These are phyloP conservation scores for Xenopus borealis DNA, from an alignment of 2,113 vertebrate species.

Conservation along the genomic window DNA sequence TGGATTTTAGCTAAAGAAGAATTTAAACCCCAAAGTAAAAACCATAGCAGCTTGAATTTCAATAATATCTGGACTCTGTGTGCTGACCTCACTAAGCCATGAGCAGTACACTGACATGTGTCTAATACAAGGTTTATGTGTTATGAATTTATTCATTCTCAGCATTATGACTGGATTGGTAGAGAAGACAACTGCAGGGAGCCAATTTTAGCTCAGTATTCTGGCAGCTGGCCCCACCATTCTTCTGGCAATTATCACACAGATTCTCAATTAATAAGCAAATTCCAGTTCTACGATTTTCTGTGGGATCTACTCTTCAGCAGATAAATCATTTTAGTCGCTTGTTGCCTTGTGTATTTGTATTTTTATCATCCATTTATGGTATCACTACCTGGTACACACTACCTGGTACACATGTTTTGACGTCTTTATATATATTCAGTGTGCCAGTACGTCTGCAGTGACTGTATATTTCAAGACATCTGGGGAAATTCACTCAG, in stretches of 20 bases:
- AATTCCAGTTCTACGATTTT: not conserved
- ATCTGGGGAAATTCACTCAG: too few relatives aligned
- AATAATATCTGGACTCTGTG: too few relatives aligned
- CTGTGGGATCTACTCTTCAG: not conserved
- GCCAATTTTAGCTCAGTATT: slow-evolving; percentile 30
- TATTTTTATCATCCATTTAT: too few relatives aligned
- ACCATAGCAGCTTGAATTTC: too few relatives aligned
- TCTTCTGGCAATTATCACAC: slow-evolving; percentile 14
- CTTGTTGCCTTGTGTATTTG: too few relatives aligned
- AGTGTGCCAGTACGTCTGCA: too few relatives aligned
- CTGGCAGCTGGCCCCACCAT: slow-evolving; percentile 19
- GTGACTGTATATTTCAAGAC: too few relatives aligned
- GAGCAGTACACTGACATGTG: slow-evolving; percentile 10
- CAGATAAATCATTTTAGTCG: not conserved
- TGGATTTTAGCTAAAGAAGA: too few relatives aligned
- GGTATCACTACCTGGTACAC: too few relatives aligned
- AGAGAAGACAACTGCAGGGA: slow-evolving; percentile 28
- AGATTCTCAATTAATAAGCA: slow-evolving; percentile 18
- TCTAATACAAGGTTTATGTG: slow-evolving; percentile 19
- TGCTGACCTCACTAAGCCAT: not conserved
- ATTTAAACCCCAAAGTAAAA: too few relatives aligned
- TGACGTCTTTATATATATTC: too few relatives aligned
- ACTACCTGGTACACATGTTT: too few relatives aligned
- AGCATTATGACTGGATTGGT: slow-evolving; percentile 12
- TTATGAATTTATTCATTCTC: slow-evolving; percentile 21